Percentiles rank a stretch among this genome's conserved stretches.
These are phyloP conservation scores for Scyliorhinus canicula DNA, from an alignment of 2,797 vertebrate species.

Conservation along the genomic window DNA sequence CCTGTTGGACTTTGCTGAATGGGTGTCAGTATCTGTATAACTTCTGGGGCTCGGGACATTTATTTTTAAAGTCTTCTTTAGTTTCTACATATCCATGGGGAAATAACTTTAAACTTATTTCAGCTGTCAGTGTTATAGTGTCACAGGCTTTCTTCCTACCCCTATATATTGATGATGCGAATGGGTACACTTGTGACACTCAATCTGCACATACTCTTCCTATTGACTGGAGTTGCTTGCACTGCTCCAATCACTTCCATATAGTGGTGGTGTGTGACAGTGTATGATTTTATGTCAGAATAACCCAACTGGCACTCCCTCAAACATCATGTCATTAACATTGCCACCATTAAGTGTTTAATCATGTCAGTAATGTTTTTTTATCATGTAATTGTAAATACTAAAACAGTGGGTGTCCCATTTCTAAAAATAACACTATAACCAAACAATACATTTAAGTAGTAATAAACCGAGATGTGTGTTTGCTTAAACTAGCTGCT, in stretches of 20 bases:
- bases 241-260: background rate
- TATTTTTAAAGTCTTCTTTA: background rate
- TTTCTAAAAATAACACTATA: background rate
- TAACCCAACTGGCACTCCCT: background rate
- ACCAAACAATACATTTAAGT: background rate
- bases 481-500: constrained; percentile 11
- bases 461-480: background rate
- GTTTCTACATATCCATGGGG: background rate
- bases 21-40: background rate
- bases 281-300: background rate
- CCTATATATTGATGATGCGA: background rate
- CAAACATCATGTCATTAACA: background rate
- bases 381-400: background rate
- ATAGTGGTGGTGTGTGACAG: background rate
- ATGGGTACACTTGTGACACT: background rate
- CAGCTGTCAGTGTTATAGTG: background rate
- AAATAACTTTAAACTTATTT: background rate
- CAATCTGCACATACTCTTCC: background rate
- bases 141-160: background rate
- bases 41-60: background rate
- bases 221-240: background rate
- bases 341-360: background rate
- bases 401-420: background rate
- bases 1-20: background rate
- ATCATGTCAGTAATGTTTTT: background rate